phyloP scores from a whole-genome alignment of 1,140 invertebrate species.

The Eueides isabella region DNA sequence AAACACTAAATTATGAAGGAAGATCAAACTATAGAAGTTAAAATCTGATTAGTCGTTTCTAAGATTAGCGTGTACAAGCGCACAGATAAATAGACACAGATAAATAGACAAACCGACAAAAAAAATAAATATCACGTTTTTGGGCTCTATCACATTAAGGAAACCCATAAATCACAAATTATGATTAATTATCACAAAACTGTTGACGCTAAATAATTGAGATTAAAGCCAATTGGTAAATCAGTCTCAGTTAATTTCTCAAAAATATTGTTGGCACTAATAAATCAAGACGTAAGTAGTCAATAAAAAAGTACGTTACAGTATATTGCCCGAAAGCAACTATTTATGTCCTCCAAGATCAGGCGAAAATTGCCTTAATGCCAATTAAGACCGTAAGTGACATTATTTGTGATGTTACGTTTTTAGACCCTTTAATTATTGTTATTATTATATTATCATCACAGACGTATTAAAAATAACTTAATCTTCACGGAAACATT shows the following conservation, averaged over 20 bases:
- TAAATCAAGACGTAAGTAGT: constrained; percentile 23
- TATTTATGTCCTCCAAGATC: constrained; percentile 23
- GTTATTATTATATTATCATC: too few species aligned
- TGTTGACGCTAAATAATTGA: not conserved
- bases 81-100: too few species aligned
- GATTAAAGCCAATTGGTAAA: constrained; percentile 13
- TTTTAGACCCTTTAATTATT: constrained; percentile 36
- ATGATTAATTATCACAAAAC: not conserved
- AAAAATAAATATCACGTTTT: too few species aligned
- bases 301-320: not conserved
- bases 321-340: constrained; percentile 19
- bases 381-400: constrained; percentile 23
- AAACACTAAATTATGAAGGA: too few species aligned
- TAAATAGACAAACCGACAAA: too few species aligned
- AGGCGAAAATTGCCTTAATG: constrained; percentile 28
- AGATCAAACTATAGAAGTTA: too few species aligned
- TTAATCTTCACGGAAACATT: too few species aligned
- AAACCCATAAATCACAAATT: too few species aligned
- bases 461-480: too few species aligned
- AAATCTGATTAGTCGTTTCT: too few species aligned
- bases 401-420: constrained; percentile 37
- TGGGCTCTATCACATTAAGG: too few species aligned
- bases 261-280: constrained; percentile 18
- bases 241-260: constrained; percentile 22
- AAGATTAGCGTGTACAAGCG: too few species aligned